Conservation (phyloP, 2,113 vertebrate genomes). For the Eulemur rufifrons region DNA sequence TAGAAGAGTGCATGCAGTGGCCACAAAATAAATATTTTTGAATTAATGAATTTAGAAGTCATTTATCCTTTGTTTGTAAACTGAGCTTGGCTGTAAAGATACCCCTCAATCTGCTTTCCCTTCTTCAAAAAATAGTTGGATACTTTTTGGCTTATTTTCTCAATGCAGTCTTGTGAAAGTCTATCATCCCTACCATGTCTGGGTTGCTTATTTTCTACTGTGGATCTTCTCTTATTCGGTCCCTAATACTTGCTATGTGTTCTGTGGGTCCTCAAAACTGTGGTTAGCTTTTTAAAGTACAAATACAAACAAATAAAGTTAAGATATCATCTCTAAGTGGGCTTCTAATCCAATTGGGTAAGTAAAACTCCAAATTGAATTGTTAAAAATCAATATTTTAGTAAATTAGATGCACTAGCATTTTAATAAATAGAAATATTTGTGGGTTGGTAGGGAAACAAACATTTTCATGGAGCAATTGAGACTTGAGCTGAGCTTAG, state of each 20-base stretch:
- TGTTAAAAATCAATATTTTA: neutral
- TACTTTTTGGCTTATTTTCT: neutral
- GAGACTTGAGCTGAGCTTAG: neutral
- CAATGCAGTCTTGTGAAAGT: neutral
- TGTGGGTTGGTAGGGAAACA: neutral
- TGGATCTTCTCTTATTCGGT: neutral
- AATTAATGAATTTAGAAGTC: neutral
- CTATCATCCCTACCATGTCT: neutral
- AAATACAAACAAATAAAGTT: neutral
- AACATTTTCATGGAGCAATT: neutral
- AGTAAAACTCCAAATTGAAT: neutral
- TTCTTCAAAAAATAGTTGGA: neutral
- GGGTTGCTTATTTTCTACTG: neutral
- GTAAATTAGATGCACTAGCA: neutral
- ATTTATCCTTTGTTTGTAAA: neutral
- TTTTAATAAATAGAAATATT: neutral
- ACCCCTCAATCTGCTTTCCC: neutral
- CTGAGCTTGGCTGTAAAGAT: neutral
- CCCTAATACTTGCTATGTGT: neutral
- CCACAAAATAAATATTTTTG: neutral
- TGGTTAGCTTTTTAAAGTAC: neutral
- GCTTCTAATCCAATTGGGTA: neutral
- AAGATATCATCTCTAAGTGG: neutral
- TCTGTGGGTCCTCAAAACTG: neutral
- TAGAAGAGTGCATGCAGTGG: neutral